Evolutionary conservation across 2,113 vertebrate genomes (phyloP).

Genomic region (Tauraco erythrolophus): DNA sequence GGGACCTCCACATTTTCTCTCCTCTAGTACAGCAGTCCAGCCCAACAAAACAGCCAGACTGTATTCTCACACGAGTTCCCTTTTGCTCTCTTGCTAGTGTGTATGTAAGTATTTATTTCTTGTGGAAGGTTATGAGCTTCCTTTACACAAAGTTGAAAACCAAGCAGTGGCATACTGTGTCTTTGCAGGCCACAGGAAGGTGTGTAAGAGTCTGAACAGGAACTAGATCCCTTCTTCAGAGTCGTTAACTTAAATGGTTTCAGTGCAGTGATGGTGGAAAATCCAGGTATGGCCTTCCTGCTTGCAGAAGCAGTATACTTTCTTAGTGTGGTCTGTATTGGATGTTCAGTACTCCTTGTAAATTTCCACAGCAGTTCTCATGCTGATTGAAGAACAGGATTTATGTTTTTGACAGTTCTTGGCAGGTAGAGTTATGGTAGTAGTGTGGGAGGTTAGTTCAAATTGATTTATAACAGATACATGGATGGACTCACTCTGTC

Average conservation of each 20-base stretch:
- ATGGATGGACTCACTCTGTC: background rate
- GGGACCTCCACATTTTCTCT: background rate
- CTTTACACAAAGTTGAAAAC: background rate
- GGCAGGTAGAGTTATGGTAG: background rate
- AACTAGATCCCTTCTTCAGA: background rate
- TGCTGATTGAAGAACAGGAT: background rate
- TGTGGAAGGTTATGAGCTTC: background rate
- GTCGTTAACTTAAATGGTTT: background rate
- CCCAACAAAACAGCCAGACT: background rate
- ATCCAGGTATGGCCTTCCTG: background rate
- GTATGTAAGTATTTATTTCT: background rate
- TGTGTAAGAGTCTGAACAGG: background rate
- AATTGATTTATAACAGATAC: background rate
- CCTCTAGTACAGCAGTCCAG: background rate
- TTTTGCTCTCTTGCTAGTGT: background rate
- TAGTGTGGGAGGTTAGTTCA: constrained; percentile 6
- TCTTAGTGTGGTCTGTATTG: background rate
- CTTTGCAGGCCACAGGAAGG: background rate
- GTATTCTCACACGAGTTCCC: background rate
- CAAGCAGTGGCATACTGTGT: accelerated
- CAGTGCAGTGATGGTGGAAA: background rate
- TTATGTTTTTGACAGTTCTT: constrained; percentile 1
- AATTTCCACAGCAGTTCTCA: background rate
- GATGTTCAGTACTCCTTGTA: background rate
- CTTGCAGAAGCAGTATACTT: background rate